Evolutionary conservation across 1,140 invertebrate species (phyloP).

Genomic region (Atopsyche davidsoni): DNA sequence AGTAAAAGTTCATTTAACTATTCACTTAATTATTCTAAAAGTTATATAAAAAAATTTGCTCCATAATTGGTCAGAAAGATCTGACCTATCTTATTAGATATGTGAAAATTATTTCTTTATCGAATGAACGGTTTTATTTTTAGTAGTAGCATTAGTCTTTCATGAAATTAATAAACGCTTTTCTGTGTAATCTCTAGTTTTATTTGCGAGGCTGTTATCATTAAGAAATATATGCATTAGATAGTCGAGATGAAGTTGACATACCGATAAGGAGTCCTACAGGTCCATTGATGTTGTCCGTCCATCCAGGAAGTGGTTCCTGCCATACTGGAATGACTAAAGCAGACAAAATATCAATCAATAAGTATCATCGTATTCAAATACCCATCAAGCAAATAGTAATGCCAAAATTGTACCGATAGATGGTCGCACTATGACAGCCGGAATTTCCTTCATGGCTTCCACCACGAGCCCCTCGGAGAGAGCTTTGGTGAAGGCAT

Average conservation of each 20-base stretch:
- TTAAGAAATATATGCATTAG: too few species aligned
- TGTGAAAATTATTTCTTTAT: too few species aligned
- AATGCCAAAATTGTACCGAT: constrained; percentile 60
- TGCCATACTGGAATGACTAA: constrained; percentile 73
- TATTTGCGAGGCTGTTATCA: too few species aligned
- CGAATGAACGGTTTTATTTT: too few species aligned
- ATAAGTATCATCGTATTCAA: constrained; percentile 1
- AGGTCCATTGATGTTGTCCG: constrained; percentile 88
- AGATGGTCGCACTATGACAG: constrained; percentile 83
- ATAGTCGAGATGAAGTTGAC: constrained; percentile 2
- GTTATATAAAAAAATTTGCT: too few species aligned
- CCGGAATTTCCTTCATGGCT: constrained; percentile 67
- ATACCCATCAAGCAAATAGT: neutral
- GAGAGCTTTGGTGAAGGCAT: constrained; percentile 87
- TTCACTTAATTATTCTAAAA: too few species aligned
- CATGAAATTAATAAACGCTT: too few species aligned
- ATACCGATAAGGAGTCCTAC: constrained; percentile 67
- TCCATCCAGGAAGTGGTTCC: constrained; percentile 83
- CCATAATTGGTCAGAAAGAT: too few species aligned
- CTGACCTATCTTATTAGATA: too few species aligned
- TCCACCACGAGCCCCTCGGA: constrained; percentile 78
- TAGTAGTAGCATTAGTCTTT: too few species aligned
- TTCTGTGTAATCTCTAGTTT: too few species aligned
- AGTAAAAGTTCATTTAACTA: too few species aligned
- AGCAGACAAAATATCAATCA: constrained; percentile 27